Base-by-base conservation (phyloP, 2,888 invertebrate genomes). In the Calameuta idolon region DNA sequence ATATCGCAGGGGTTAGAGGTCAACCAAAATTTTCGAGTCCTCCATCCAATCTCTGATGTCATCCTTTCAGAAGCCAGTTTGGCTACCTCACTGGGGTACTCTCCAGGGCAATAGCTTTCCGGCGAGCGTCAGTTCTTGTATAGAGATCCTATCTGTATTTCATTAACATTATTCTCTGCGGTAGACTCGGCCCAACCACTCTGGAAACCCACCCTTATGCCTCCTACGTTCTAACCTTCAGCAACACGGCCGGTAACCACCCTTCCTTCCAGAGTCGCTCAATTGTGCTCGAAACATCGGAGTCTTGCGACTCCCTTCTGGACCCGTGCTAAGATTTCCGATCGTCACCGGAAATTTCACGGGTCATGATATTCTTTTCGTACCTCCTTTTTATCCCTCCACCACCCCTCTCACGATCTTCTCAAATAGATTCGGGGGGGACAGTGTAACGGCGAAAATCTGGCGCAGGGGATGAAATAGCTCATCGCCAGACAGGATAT, bases 141-240 rank as follows among this genome's bases (percentile, higher is more conserved):
- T 89, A 88, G 88, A 91, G 91, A 91, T 91, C 80, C 84, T 91
- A 91, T 91, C 91, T 90, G 89, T 90, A 91, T 91, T 91, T 91
- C 91, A 91, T 91, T 91, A 91, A 90, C 91, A 91, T 91, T 91
- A 91, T 91, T 90, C 91, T 91, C 89, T 83, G 87, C 84, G 83
- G 83, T 85, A 87, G 88, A 88, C 87, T 87, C 84, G 83, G 83
- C 82, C 80, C 83, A 76, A 77, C 81, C 76, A 77, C 81, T 80
- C 82, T 83, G 78, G 34, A 78, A 79, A 73, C 76, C 77, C 69
- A 23, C 69, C 69, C 73, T 30, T 69, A 34, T 73, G n/a, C 55
- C 40, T 34, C 69, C 77, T 75, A 30, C 68, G 30, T 77, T 73
- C 79, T 77, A 75, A 76, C 69, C 78, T 75, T 40, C 78, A 69